Base-by-base conservation (phyloP, 2,113 vertebrate species). In the Sciurus niger region DNA sequence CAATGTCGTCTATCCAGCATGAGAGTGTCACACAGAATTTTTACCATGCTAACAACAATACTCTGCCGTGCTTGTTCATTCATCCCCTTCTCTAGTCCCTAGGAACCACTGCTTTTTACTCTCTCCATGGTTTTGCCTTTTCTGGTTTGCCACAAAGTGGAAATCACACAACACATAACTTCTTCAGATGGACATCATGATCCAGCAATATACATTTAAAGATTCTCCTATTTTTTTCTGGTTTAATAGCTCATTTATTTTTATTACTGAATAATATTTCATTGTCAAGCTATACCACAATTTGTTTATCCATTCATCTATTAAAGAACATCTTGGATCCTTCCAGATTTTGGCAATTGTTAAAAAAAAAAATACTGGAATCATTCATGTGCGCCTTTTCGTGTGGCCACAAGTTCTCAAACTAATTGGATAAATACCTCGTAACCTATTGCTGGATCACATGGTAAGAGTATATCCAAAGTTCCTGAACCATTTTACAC, bases 101-200 rank as follows among this genome's bases (percentile, higher is more conserved):
- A 73, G 8, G 11, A 65, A 18, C 18, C 16, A 78, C 1, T 8
- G 22, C 30, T 65, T 88, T 90, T 76, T 37, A 78, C 16, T 86
- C 14, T 84, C 40, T 90, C n/a, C 55, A 55, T 28, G n/a, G 20
- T 80, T 85, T 88, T 40, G 3, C 12, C 55, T 84, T 96, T 95
- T 10, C 83, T 6, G 8, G 7, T 79, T 53, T 28, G 24, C 40
- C 37, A 37, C 18, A 10, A 53, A 18, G 1, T 89, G 88, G 43
- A 43, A 58, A 43, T 79, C 16, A 32, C 8, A 25, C 5, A 40
- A 8, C 37, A 22, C 30, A 17, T 40, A 53, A 17, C 24, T 48
- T 73, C 89, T 82, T 32, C 24, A 43, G 51, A 18, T 0, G 63
- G 51, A 14, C 2, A 68, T 83, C 40, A 46, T 73, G n/a, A 43